These are phyloP conservation scores for Ophioninae sp. DNA, from an alignment of 2,888 invertebrate species.

Conservation along the genomic window DNA sequence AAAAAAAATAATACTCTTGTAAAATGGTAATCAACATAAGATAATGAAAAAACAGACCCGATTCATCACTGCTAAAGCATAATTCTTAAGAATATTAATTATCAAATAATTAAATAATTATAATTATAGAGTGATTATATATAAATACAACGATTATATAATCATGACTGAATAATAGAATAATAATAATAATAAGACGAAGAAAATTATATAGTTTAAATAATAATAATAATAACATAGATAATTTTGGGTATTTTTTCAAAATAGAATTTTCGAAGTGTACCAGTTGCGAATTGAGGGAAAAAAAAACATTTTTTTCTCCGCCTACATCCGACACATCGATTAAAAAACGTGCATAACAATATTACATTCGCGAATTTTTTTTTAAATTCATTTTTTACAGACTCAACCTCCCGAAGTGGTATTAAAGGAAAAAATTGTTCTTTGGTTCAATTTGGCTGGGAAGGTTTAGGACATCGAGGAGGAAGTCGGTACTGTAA, in stretches of 20 bases:
- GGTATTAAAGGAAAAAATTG: constrained; percentile 47
- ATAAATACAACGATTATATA: no score
- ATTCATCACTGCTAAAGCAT: not conserved
- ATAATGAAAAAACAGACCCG: no score
- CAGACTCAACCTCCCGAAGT: constrained; percentile 22
- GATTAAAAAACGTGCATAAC: constrained; percentile 21
- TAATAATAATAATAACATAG: no score
- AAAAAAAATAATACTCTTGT: no score
- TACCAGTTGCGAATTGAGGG: not conserved
- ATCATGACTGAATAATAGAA: no score
- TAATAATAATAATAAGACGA: no score
- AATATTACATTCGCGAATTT: not conserved
- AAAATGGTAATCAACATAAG: no score
- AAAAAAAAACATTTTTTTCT: not conserved
- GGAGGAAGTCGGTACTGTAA: constrained; percentile 15
- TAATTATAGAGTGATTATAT: no score
- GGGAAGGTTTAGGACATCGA: constrained; percentile 24
- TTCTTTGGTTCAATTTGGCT: not conserved
- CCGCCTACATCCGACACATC: constrained; percentile 13
- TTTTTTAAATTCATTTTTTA: constrained; percentile 28
- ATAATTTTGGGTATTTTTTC: not conserved
- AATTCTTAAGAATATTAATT: not conserved
- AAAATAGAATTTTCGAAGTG: not conserved
- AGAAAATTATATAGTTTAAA: no score
- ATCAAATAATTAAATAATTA: no score